Evolutionary conservation across 2,113 vertebrate genomes (phyloP).

Genomic region (Zapus hudsonius): DNA sequence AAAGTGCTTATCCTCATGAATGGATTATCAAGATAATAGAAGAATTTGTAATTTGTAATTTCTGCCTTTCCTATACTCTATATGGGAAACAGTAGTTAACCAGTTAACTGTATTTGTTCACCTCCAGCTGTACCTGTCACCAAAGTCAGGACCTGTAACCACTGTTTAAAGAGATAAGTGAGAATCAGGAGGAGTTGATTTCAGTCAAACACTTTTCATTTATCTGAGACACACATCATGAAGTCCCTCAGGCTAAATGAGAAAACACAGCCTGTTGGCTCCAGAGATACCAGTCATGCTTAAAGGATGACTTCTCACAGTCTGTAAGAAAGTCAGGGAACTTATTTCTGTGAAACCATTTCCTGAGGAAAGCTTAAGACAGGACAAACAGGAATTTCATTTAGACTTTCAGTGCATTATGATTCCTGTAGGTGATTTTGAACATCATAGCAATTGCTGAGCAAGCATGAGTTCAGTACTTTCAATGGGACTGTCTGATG

Average conservation of each 20-base stretch:
- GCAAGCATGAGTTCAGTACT: not conserved
- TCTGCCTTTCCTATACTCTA: not conserved
- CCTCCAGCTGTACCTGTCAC: not conserved
- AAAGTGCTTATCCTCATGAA: not conserved
- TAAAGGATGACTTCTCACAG: not conserved
- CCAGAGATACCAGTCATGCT: not conserved
- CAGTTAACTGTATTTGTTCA: not conserved
- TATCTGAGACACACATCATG: not conserved
- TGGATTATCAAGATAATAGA: not conserved
- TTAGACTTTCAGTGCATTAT: not conserved
- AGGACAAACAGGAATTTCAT: constrained; percentile 44
- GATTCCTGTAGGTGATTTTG: not conserved
- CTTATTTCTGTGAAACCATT: constrained; percentile 47
- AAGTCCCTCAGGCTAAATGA: not conserved
- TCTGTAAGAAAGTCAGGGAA: not conserved
- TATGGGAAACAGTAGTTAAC: too few relatives aligned
- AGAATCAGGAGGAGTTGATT: not conserved
- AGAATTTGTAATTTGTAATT: constrained; percentile 13
- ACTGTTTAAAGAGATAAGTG: not conserved
- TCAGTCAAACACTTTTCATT: not conserved
- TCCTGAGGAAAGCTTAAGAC: constrained; percentile 61
- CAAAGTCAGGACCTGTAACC: not conserved
- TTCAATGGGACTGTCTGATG: not conserved
- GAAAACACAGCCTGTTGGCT: not conserved
- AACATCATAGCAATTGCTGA: not conserved